A percentile compares a stretch with the other conserved stretches of the same genome.
Evolutionary conservation across 2,113 vertebrate genomes (phyloP).

Genomic region (Oncorhynchus mykiss): DNA sequence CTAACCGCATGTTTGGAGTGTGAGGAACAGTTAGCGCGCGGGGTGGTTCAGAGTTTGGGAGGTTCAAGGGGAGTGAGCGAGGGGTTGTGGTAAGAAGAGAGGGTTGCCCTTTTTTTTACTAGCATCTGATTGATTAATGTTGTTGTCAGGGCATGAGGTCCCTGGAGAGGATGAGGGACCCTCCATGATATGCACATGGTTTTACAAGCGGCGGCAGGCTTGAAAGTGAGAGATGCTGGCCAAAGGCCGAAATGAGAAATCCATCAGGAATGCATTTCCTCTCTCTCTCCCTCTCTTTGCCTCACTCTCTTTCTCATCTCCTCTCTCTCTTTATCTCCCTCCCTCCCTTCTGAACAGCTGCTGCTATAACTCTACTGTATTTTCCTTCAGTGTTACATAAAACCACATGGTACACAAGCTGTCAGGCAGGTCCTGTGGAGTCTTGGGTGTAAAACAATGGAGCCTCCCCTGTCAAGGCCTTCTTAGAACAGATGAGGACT

Average conservation of each 20-base stretch:
- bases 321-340: conserved; percentile 4
- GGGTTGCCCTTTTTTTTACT: conserved; percentile 47
- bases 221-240: conserved; percentile 80
- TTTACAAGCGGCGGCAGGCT: conserved; percentile 83
- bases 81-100: conserved; percentile 64
- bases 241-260: conserved; percentile 87
- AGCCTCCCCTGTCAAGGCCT: not conserved
- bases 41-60: conserved; percentile 51
- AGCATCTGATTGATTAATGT: conserved; percentile 77
- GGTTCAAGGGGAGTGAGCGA: conserved; percentile 37
- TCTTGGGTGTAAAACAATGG: not conserved
- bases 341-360: conserved; percentile 82
- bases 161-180: conserved; percentile 76
- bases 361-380: conserved; percentile 76
- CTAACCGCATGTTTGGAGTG: conserved; percentile 57
- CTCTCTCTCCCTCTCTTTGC: not conserved
- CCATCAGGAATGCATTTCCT: conserved; percentile 83
- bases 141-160: conserved; percentile 71
- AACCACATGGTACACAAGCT: conserved; percentile 54
- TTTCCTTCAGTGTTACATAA: conserved; percentile 61
- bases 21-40: conserved; percentile 6
- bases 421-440: conserved; percentile 47
- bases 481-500: not conserved
- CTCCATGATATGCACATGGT: conserved; percentile 81
- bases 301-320: too few species aligned